These are phyloP conservation scores for Tupaia tana DNA, from an alignment of 2,113 vertebrate species.

Conservation along the genomic window DNA sequence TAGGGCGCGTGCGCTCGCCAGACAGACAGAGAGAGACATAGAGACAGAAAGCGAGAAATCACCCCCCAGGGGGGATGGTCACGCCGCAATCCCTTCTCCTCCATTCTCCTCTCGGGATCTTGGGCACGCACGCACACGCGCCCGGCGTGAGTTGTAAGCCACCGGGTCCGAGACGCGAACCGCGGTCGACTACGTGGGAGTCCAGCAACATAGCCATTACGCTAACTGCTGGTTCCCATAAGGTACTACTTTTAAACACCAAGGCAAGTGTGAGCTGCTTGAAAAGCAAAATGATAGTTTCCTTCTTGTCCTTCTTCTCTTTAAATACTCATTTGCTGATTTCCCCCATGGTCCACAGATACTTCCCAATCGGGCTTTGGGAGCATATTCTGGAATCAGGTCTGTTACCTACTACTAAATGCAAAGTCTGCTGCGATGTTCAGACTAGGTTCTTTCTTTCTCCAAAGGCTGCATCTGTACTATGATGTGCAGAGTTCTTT, in stretches of 20 bases:
- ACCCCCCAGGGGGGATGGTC: too few species aligned
- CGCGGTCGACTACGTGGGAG: too few species aligned
- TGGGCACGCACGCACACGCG: too few species aligned
- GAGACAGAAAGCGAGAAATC: too few species aligned
- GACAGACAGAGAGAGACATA: too few species aligned
- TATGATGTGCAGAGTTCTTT: slow-evolving; percentile 21
- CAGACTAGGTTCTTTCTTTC: not conserved
- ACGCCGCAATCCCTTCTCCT: too few species aligned
- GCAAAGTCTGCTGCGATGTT: not conserved
- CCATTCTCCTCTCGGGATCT: too few species aligned
- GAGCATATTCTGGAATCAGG: not conserved
- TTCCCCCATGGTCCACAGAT: not conserved
- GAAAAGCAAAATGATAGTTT: not conserved
- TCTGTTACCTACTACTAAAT: slow-evolving; percentile 19
- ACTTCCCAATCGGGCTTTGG: not conserved
- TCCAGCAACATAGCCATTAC: too few species aligned
- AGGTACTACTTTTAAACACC: not conserved
- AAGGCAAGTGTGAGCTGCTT: not conserved
- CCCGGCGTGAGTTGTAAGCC: too few species aligned
- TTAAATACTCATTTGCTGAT: not conserved
- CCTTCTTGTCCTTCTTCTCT: not conserved
- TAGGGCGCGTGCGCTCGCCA: too few species aligned
- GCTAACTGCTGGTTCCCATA: too few species aligned
- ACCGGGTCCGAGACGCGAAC: too few species aligned
- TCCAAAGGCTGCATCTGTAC: slow-evolving; percentile 5